These are phyloP conservation scores for Lagopus muta DNA, from an alignment of 2,113 vertebrate species.

Conservation along the genomic window DNA sequence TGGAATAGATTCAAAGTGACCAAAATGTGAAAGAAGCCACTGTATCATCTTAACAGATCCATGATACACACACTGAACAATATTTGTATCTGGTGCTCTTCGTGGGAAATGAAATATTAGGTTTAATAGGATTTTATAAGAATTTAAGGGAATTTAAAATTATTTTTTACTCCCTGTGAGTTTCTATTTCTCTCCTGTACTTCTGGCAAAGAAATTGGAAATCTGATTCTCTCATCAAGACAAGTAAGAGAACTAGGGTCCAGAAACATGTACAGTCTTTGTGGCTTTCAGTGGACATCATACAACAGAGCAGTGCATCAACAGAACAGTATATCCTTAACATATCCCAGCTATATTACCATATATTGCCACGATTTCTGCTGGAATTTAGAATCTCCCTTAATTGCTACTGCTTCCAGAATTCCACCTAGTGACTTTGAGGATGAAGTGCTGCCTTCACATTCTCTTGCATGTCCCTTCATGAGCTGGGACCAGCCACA, in stretches of 20 bases:
- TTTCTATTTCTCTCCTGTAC: background rate
- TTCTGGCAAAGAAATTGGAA: background rate
- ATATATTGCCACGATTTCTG: background rate
- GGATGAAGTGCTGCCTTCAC: background rate
- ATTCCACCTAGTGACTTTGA: background rate
- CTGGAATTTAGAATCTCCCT: background rate
- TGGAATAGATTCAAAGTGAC: background rate
- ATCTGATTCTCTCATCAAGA: background rate
- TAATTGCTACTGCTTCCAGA: background rate
- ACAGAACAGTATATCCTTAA: background rate
- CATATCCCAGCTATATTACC: background rate
- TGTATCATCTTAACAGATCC: background rate
- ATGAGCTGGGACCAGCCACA: accelerated
- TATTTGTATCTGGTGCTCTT: background rate
- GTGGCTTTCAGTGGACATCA: background rate
- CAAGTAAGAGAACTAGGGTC: background rate
- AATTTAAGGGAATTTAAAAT: background rate
- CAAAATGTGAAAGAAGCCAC: background rate
- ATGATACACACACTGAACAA: background rate
- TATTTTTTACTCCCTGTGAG: background rate
- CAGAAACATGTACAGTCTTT: accelerated
- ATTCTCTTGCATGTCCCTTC: accelerated
- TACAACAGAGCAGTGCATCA: background rate
- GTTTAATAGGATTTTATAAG: background rate
- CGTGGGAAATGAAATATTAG: background rate